Evolutionary conservation across 1,140 invertebrate species (phyloP), one percentile per base, ranked within the genome.

Genomic region (Pachyrhynchus sulphureomaculatus): DNA sequence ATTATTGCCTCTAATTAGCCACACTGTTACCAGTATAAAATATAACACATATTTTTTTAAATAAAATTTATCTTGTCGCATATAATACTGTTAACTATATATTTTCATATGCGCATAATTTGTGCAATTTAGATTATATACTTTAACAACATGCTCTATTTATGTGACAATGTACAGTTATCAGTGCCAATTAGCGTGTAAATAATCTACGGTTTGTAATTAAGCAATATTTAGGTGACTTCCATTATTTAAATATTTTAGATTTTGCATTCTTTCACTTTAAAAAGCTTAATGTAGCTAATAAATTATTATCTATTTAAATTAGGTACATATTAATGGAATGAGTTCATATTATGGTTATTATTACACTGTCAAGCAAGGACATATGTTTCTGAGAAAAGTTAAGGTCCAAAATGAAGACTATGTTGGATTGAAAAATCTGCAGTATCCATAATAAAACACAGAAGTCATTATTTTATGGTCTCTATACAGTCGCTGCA

Each of bases 51-150:
- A 41, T 8, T 21, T 18, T 41, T 41, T 41, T 18, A 8, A 21
- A 18, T 41, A 41, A 41, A 41, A 6, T 41, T 47, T 47, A 21
- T 47, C 44, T 15, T 21, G 18, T 47, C 17, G 26, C 5, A 13
- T 20, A 15, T 17, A 47, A 21, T 47, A 47, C 26, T 21, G n/a
- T 23, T 47, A 29, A 23, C 44, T 47, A 47, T 47, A 21, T 37
- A 54, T 20, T 3, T 54, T 54, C 51, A 23, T 54, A 54, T 54
- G 51, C 36, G 51, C 51, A 54, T 54, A 54, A 54, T 54, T 37
- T 13, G 39, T 37, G 15, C 39, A 41, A 54, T 54, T 54, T 54
- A 39, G 32, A 32, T 49, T 32, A 49, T 49, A 13, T 54, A 42
- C 51, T 17, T 37, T 17, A 41, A 42, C 51, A 26, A 42, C 20